phyloP scores from a whole-genome alignment of 2,888 invertebrate genomes.

The Drosophila prostipennis region DNA sequence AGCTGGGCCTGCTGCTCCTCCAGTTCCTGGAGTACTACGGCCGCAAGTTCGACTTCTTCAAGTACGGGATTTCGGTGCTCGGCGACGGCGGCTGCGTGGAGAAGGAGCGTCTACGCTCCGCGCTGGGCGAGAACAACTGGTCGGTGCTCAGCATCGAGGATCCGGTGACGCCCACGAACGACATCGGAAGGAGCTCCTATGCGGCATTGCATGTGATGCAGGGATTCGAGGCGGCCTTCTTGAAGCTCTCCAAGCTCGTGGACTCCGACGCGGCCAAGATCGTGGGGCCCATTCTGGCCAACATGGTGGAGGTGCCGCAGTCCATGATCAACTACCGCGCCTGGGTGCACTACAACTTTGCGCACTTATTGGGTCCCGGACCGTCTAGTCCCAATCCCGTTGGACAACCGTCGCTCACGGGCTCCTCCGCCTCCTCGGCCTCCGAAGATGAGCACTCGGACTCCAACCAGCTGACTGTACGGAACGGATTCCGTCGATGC shows the following conservation, averaged over 20 bases:
- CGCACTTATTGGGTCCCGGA: constrained; percentile 27
- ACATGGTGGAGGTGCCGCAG: constrained; percentile 49
- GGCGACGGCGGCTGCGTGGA: constrained; percentile 43
- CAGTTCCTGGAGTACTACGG: constrained; percentile 70
- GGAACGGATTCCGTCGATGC: constrained; percentile 8
- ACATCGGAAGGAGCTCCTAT: constrained; percentile 68
- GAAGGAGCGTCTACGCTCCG: constrained; percentile 41
- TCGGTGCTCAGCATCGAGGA: constrained; percentile 69
- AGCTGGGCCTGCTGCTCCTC: constrained; percentile 52
- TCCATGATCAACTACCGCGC: constrained; percentile 52
- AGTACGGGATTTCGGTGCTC: constrained; percentile 55
- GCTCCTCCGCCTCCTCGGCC: background rate
- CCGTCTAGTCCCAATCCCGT: background rate
- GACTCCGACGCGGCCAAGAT: constrained; percentile 52
- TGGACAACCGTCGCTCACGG: background rate
- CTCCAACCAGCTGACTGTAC: background rate
- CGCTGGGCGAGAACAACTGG: constrained; percentile 38
- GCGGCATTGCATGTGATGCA: constrained; percentile 54
- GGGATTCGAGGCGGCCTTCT: constrained; percentile 52
- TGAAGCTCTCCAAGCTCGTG: constrained; percentile 59
- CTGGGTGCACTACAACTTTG: constrained; percentile 61
- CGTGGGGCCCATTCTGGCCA: constrained; percentile 54
- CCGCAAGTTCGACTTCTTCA: constrained; percentile 67
- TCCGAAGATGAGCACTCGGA: constrained; percentile 14
- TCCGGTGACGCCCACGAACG: constrained; percentile 65